Conservation (phyloP, 2,888 invertebrate genomes). For the Aethes cnicana region DNA sequence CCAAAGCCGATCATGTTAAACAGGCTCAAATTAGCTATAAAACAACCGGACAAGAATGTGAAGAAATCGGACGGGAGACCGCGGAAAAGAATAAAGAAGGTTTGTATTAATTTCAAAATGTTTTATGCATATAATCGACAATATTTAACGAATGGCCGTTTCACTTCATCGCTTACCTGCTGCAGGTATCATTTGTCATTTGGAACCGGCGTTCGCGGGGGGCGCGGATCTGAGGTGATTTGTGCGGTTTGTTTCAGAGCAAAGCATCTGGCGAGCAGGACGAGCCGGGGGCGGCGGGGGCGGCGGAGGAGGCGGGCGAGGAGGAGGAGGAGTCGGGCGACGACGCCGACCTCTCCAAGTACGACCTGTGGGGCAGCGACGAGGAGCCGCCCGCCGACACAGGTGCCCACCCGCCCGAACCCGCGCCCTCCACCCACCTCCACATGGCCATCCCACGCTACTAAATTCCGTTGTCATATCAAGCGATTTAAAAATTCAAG, state of each 20-base stretch:
- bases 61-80: constrained; percentile 55
- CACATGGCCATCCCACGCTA: not conserved
- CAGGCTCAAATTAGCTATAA: constrained; percentile 69
- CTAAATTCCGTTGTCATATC: too few relatives aligned
- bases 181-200: not conserved
- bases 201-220: too few relatives aligned
- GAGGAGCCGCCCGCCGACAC: constrained; percentile 71
- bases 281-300: constrained; percentile 42
- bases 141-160: not conserved
- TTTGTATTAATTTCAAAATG: constrained; percentile 53
- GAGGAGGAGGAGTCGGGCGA: constrained; percentile 84
- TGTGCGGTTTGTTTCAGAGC: constrained; percentile 63
- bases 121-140: not conserved
- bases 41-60: constrained; percentile 56
- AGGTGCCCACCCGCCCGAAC: too few relatives aligned
- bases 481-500: not conserved
- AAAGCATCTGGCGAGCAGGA: constrained; percentile 60
- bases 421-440: too few relatives aligned
- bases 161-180: not conserved
- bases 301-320: constrained; percentile 76
- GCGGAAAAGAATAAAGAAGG: constrained; percentile 63
- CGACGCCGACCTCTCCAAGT: constrained; percentile 88
- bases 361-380: constrained; percentile 88
- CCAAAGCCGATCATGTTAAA: constrained; percentile 77
- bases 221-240: constrained; percentile 14